Base-by-base conservation (phyloP, 92 coral and sea anemone genomes). In the Isaurus tuberculatus region DNA sequence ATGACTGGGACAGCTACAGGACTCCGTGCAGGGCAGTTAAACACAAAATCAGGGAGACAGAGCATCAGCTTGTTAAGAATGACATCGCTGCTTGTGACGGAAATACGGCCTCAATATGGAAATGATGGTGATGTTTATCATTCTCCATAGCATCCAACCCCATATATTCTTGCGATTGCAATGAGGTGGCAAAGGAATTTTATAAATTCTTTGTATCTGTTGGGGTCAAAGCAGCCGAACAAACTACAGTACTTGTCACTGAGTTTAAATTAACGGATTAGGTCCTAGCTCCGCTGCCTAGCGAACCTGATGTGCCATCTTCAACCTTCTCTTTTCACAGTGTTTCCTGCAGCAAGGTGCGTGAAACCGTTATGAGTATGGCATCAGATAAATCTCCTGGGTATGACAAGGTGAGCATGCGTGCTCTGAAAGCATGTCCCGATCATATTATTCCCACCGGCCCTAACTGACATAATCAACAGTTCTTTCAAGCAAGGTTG, bases 171-270 rank as follows among this genome's bases (percentile, higher is more conserved):
- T 5, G 65, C 10, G 27, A 57, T n/a, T 57, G 65, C 9, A 57
- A 48, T 1, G 80, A 68, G 0, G 43, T 86, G 2, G 90, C 90
- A 17, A 83, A 90, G 33, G 90, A 86, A 19, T 86, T 83, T 49
- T 83, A 88, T 40, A 29, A 55, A 23, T 73, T 71, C 34, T 88
- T 88, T 19, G 23, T 53, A 1, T 83, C 87, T 5, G 79, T 87
- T 61, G 87, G 86, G 36, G 72, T 64, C 13, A 87, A 34, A 33
- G 55, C 88, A 48, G 88, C 69, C 73, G 42, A 33, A 31, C n/a
- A 68, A 36, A 20, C 46, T 19, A 85, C 81, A 37, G 75, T 64
- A 26, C 87, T 86, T 55, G 86, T 87, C 0, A 70, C n/a, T 3
- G 25, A 77, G 63, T 75, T 85, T 29, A 17, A 75, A 23, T 14